These are phyloP conservation scores for Amblyornis subalaris DNA, from an alignment of 2,113 vertebrate species.

Conservation along the genomic window DNA sequence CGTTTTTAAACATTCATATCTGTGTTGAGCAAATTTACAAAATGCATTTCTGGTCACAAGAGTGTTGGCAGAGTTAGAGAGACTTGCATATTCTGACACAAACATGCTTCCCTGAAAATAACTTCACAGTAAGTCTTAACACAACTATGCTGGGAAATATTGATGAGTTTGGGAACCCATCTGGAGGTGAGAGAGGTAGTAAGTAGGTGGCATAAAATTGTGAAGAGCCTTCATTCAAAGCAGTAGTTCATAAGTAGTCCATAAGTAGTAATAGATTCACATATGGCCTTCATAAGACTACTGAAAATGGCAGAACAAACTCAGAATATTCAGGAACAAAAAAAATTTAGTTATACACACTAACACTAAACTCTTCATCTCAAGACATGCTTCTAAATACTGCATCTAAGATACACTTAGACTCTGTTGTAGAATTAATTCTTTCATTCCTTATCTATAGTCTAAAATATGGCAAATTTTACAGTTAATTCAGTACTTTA, in stretches of 20 bases:
- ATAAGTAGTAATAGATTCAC: background rate
- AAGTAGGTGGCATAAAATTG: background rate
- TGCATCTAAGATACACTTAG: background rate
- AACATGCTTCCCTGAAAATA: background rate
- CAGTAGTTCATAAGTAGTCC: background rate
- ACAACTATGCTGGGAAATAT: background rate
- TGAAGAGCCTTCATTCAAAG: background rate
- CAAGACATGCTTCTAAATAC: background rate
- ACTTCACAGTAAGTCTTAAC: background rate
- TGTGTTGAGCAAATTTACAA: background rate
- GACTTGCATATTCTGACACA: background rate
- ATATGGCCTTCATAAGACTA: background rate
- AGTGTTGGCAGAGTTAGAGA: background rate
- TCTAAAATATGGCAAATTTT: background rate
- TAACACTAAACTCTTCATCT: background rate
- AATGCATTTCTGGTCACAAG: background rate
- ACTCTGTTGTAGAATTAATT: background rate
- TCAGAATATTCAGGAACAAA: background rate
- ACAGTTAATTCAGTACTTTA: background rate
- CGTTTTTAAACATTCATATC: background rate
- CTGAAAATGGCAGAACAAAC: background rate
- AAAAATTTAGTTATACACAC: background rate
- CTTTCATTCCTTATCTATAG: background rate
- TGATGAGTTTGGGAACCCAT: background rate
- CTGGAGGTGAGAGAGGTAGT: background rate